Base-by-base conservation (phyloP, 2,888 invertebrate species). In the Deroplatys truncata region DNA sequence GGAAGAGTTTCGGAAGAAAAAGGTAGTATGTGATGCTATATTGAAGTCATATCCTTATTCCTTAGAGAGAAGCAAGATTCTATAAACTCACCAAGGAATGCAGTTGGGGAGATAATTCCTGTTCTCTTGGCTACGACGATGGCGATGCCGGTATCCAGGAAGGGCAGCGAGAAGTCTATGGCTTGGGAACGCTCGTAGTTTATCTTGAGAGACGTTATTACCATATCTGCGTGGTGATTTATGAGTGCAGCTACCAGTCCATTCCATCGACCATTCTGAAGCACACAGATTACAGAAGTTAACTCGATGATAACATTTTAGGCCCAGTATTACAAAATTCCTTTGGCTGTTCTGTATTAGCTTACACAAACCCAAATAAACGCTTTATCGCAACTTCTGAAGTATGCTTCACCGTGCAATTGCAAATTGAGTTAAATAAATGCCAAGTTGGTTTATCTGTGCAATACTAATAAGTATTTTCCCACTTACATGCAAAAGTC, bases 51-150 rank as follows among this genome's bases (percentile, higher is more conserved):
- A n/a, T n/a, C n/a, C n/a, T n/a, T n/a, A n/a, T n/a, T n/a, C n/a
- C 3, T 31, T 31, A 31, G 31, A 2, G 31, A 31, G 31, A 31
- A 31, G 31, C 31, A 35, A 35, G 35, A 35, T 8, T 35, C 4
- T 35, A 4, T 28, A 3, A 13, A 84, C 92, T 93, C 92, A 96
- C 96, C 95, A 91, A 99, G 94, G 93, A 99, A 99, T 9, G 99
- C 99, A n/a, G 98, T 99, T 0, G 99, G 98, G 0, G 98, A 98
- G 91, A 99, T 98, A 91, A 98, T 98, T 84, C 99, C 99, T 0
- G 98, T 98, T 89, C 98, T 95, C 93, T 99, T 98, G 9, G 98
- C 98, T 49, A 99, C 98, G 16, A 98, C 97, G 91, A 99, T 98
- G 15, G 98, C 98, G 88, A 98, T 98, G 86, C 99, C 99, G 0